These are phyloP conservation scores for Hippocampus barbouri DNA, from an alignment of 2,113 vertebrate genomes.

Conservation along the genomic window DNA sequence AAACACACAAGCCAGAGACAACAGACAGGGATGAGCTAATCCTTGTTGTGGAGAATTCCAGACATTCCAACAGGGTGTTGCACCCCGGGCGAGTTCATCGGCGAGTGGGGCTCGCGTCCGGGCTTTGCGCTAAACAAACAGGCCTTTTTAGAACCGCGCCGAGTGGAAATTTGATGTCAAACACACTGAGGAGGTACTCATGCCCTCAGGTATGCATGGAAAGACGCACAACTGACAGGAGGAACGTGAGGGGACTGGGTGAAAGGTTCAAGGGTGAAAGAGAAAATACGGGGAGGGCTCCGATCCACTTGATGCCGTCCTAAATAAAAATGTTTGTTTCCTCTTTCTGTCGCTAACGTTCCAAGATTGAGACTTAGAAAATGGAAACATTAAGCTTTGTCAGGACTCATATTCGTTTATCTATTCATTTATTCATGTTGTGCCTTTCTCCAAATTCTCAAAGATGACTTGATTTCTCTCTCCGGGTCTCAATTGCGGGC, in stretches of 20 bases:
- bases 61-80: conserved; percentile 68
- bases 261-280: conserved; percentile 45
- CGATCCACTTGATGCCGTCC: too few species aligned
- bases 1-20: conserved; percentile 57
- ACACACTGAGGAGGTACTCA: conserved; percentile 15
- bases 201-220: conserved; percentile 27
- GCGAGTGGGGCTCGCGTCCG: conserved; percentile 33
- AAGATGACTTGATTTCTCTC: too few species aligned
- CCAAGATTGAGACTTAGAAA: too few species aligned
- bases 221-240: conserved; percentile 25
- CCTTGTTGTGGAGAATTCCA: conserved; percentile 69
- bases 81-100: conserved; percentile 46
- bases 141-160: conserved; percentile 18
- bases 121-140: conserved; percentile 59
- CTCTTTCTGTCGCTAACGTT: too few species aligned
- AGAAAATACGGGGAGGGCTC: conserved; percentile 4
- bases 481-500: too few species aligned
- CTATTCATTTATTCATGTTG: too few species aligned
- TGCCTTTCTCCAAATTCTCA: too few species aligned
- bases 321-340: too few species aligned
- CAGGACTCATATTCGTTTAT: too few species aligned
- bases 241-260: conserved; percentile 37
- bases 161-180: conserved; percentile 47
- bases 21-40: conserved; percentile 71
- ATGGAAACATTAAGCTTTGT: too few species aligned